Base-by-base conservation (phyloP, 2,797 vertebrate species). In the Geotrypetes seraphini region DNA sequence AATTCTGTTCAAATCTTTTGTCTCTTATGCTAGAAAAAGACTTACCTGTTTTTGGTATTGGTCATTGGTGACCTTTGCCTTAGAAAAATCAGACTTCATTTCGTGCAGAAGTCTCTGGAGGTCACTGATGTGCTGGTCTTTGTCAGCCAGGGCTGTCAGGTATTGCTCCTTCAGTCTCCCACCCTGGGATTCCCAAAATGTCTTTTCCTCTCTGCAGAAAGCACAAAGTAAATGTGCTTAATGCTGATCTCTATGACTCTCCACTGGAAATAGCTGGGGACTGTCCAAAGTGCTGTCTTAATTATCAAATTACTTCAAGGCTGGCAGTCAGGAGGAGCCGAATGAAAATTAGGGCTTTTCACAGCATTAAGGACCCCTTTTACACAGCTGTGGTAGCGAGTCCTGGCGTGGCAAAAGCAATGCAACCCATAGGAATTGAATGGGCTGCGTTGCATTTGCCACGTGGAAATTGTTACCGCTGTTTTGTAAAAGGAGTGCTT, bases 121-220 rank as follows among this genome's bases (percentile, higher is more conserved):
- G 10, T 82, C 84, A 22, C 66, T 70, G 39, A 90, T 64, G 31
- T 90, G 84, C 22, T 85, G 85, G 55, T 94, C 90, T 22, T 83
- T 83, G 42, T 91, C 90, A 1, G 88, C 79, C n/a, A 94, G 66
- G 1, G 84, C 75, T 53, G 75, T 24, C 34, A 92, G 73, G 19
- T 84, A 91, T 63, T 95, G 90, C 41, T 93, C 87, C 60, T 88
- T 90, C 58, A 88, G 69, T 39, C 70, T 69, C 61, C 75, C 83
- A 0, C 69, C 84, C 40, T 91, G 86, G 35, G 73, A 53, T 63
- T 85, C 78, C 89, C 85, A 89, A 27, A 83, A 73, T 2, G 43
- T 49, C 3, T 78, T 83, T 64, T 96, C 92, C 44, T 84, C 43
- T 22, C 93, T 96, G 43, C 13, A 37, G 51, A 45, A 4, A 34